Evolutionary conservation across 2,113 vertebrate species (phyloP).

Genomic region (Cyanoderma ruficeps): DNA sequence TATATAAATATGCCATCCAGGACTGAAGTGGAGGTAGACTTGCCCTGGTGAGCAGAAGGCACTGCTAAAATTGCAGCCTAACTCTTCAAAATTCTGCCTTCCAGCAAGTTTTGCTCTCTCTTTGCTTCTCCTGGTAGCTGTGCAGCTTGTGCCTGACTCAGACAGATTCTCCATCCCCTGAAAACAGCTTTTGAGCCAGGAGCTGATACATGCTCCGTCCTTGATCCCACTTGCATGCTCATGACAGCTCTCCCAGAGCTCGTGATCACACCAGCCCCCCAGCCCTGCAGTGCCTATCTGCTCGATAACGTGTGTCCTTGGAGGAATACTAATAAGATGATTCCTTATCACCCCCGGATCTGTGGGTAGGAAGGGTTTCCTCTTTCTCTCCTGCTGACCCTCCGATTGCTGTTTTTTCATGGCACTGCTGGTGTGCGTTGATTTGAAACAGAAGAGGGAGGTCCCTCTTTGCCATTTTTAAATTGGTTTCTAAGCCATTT

Average conservation of each 20-base stretch:
- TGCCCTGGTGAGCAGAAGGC: not conserved
- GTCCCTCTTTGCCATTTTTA: not conserved
- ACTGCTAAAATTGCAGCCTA: not conserved
- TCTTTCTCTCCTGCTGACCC: not conserved
- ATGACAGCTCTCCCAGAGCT: not conserved
- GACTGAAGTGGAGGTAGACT: not conserved
- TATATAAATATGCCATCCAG: not conserved
- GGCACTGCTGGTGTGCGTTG: not conserved
- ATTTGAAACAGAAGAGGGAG: not conserved
- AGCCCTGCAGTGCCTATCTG: not conserved
- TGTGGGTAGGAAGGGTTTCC: not conserved
- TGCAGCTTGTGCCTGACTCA: not conserved
- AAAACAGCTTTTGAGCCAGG: not conserved
- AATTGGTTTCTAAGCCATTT: not conserved
- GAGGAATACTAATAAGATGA: not conserved
- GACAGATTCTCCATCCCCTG: not conserved
- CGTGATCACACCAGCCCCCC: fast-evolving
- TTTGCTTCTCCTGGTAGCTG: not conserved
- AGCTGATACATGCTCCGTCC: not conserved
- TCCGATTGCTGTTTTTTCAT: not conserved
- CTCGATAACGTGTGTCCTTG: fast-evolving
- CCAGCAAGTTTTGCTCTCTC: not conserved
- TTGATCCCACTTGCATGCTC: not conserved
- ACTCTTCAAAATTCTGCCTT: not conserved
- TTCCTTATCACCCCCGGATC: not conserved